Evolutionary conservation across 2,113 vertebrate species (phyloP).

Genomic region (Petrocephalus microphthalmus): DNA sequence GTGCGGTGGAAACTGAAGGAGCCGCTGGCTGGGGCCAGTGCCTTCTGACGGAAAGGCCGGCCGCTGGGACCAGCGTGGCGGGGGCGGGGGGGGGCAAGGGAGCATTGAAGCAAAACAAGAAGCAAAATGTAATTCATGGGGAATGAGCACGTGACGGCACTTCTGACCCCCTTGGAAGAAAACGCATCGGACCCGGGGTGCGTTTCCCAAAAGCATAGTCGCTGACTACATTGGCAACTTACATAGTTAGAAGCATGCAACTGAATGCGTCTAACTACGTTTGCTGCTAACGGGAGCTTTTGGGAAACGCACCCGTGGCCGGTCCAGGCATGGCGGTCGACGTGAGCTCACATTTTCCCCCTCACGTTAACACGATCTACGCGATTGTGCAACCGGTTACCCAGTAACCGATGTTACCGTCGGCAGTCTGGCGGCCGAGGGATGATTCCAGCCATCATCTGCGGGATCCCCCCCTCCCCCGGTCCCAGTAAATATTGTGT

Average conservation of each 20-base stretch:
- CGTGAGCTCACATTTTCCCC: slow-evolving; percentile 54
- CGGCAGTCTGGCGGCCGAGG: neutral
- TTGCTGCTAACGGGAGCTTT: too few species aligned
- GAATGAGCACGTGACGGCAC: slow-evolving; percentile 43
- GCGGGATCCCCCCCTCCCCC: neutral
- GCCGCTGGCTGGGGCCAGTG: slow-evolving; percentile 38
- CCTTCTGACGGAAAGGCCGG: slow-evolving; percentile 50
- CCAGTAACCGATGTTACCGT: neutral
- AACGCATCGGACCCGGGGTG: slow-evolving; percentile 54
- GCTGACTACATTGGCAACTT: too few species aligned
- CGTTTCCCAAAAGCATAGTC: too few species aligned
- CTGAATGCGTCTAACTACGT: too few species aligned
- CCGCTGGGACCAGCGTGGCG: slow-evolving; percentile 32
- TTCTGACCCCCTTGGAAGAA: slow-evolving; percentile 48
- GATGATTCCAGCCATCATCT: neutral
- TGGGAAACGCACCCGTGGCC: slow-evolving; percentile 34
- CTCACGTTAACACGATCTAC: neutral
- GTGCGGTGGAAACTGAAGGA: slow-evolving; percentile 72
- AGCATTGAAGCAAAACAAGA: slow-evolving; percentile 43
- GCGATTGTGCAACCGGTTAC: neutral
- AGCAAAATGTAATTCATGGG: slow-evolving; percentile 40
- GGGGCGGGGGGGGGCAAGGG: slow-evolving; percentile 32
- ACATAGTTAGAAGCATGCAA: too few species aligned
- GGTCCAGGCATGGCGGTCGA: slow-evolving; percentile 32
- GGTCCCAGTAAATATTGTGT: neutral